phyloP scores from a whole-genome alignment of 35 echinoderm and acorn worm species.

The Acanthaster planci region DNA sequence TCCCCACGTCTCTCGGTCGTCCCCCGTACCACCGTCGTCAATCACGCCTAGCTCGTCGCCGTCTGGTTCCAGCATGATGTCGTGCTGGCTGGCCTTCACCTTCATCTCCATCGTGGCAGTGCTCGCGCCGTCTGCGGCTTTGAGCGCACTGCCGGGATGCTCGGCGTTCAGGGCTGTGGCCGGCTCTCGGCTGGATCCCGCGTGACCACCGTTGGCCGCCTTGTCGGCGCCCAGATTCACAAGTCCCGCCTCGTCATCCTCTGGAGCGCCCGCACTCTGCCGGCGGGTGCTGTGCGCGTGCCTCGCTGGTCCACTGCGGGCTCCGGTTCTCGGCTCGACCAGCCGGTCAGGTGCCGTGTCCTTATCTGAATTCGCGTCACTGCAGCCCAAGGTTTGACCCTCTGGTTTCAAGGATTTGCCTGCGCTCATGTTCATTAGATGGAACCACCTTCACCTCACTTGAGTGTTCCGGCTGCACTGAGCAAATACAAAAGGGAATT shows the following conservation, averaged over 20 bases:
- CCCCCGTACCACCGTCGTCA: not conserved
- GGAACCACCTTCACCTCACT: too few relatives aligned
- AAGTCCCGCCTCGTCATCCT: not conserved
- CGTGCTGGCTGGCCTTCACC: not conserved
- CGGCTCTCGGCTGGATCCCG: not conserved
- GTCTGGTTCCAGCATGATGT: not conserved
- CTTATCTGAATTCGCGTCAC: too few relatives aligned
- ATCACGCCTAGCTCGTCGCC: not conserved
- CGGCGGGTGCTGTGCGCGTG: too few relatives aligned
- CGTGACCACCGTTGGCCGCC: not conserved
- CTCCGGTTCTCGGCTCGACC: too few relatives aligned
- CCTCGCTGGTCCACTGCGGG: too few relatives aligned
- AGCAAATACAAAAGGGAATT: too few relatives aligned
- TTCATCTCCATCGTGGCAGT: conserved; percentile 5
- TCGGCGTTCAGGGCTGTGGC: not conserved
- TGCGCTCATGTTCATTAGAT: too few relatives aligned
- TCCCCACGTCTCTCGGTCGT: conserved; percentile 66
- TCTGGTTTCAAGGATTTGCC: too few relatives aligned
- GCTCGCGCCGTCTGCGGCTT: not conserved
- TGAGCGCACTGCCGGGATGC: too few relatives aligned
- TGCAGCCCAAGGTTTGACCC: too few relatives aligned
- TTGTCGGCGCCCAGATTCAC: not conserved
- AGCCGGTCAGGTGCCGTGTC: too few relatives aligned
- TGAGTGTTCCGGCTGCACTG: too few relatives aligned
- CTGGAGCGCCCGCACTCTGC: not conserved